Evolutionary conservation across 2,113 vertebrate species (phyloP).

Genomic region (Delphinapterus leucas): DNA sequence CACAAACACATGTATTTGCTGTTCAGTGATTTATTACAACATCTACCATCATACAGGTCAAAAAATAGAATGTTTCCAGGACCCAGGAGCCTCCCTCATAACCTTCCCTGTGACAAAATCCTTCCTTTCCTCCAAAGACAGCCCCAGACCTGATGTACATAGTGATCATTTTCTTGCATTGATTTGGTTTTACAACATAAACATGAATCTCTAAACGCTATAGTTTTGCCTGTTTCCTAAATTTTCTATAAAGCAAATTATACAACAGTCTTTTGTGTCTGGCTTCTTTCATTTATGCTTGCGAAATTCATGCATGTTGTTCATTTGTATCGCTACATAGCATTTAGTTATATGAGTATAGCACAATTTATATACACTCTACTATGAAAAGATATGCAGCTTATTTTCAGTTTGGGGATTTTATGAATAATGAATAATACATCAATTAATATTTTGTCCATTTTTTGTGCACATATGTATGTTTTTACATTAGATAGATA

Average conservation of each 20-base stretch:
- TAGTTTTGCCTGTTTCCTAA: background rate
- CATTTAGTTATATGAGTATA: background rate
- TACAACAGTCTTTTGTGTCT: background rate
- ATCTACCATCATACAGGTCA: background rate
- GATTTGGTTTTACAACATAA: background rate
- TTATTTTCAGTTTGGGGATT: background rate
- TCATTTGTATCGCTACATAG: background rate
- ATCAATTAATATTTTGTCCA: background rate
- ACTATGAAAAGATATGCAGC: background rate
- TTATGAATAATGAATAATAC: background rate
- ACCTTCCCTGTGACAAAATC: background rate
- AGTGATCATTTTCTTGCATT: background rate
- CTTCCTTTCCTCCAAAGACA: background rate
- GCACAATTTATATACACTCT: background rate
- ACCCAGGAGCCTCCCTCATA: background rate
- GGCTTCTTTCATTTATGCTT: background rate
- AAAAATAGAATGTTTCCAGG: background rate
- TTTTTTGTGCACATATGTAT: background rate
- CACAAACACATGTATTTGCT: accelerated
- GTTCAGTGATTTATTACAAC: background rate
- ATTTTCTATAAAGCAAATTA: background rate
- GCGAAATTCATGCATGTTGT: background rate
- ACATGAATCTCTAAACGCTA: background rate
- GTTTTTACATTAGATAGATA: background rate
- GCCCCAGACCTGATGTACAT: background rate